A percentile compares a stretch with the other conserved stretches of the same genome.
Evolutionary conservation across 2,797 vertebrate species (phyloP).

Genomic region (Phataginus tetradactyla): DNA sequence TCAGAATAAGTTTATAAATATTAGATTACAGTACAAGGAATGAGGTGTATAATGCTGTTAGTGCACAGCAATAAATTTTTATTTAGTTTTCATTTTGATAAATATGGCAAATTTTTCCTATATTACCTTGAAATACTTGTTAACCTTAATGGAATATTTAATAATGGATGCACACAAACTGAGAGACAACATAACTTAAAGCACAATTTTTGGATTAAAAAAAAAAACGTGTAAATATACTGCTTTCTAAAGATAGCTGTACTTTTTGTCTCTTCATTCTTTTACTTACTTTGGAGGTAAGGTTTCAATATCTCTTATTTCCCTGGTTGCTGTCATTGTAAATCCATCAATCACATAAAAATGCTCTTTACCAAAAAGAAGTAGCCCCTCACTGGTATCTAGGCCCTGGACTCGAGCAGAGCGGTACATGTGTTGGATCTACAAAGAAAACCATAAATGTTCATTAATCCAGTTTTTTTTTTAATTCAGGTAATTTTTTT

Average conservation of each 20-base stretch:
- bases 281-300: slow-evolving; percentile 94
- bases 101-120: not conserved
- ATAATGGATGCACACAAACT: not conserved
- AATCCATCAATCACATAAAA: slow-evolving; percentile 99
- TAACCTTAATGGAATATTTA: not conserved
- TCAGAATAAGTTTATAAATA: not conserved
- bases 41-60: not conserved
- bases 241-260: not conserved
- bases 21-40: not conserved
- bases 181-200: not conserved
- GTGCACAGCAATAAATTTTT: not conserved
- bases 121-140: slow-evolving; percentile 12
- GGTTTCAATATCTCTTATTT: slow-evolving; percentile 98
- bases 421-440: slow-evolving; percentile 99
- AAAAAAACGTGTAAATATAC: not conserved
- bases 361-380: slow-evolving; percentile 98
- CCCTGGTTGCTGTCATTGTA: slow-evolving; percentile 97
- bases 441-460: slow-evolving; percentile 45
- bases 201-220: slow-evolving; percentile 9
- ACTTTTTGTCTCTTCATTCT: not conserved
- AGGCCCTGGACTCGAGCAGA: slow-evolving; percentile 97
- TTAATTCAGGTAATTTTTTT: not conserved
- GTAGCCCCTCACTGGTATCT: slow-evolving; percentile 97
- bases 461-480: not conserved
- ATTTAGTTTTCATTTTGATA: slow-evolving; percentile 13